A percentile compares a stretch with the other conserved stretches of the same genome.
phyloP scores from a whole-genome alignment of 2,888 invertebrate genomes.

The Pimpla rufipes region DNA sequence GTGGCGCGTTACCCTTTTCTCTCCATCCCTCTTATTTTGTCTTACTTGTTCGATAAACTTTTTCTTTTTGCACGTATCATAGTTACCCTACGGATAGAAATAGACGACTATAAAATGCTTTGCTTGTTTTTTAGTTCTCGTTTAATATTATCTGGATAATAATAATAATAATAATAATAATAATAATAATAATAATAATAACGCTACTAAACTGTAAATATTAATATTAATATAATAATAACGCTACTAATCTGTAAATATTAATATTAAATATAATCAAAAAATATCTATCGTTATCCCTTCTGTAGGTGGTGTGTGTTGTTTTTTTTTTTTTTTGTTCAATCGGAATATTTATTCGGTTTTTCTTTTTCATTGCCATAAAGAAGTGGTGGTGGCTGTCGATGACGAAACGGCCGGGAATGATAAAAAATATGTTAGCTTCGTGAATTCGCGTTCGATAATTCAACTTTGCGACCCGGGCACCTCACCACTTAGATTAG shows the following conservation, averaged over 20 bases:
- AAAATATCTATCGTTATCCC: constrained; percentile 82
- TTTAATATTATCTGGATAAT: constrained; percentile 78
- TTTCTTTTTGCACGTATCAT: constrained; percentile 66
- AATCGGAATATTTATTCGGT: constrained; percentile 1
- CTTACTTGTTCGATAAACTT: constrained; percentile 60
- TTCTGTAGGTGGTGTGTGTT: constrained; percentile 70
- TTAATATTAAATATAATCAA: constrained; percentile 84
- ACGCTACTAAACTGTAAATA: constrained; percentile 78
- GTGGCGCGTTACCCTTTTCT: constrained; percentile 16
- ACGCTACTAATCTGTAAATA: constrained; percentile 83
- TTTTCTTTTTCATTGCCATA: constrained; percentile 34
- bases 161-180: constrained; percentile 71
- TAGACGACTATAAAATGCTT: constrained; percentile 79
- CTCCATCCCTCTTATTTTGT: not conserved
- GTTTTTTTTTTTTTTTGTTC: constrained; percentile 53
- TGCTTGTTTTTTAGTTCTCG: constrained; percentile 73
- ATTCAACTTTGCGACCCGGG: constrained; percentile 15
- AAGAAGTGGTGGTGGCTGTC: constrained; percentile 38
- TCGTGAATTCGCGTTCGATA: constrained; percentile 15
- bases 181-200: constrained; percentile 75
- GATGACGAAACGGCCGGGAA: constrained; percentile 50
- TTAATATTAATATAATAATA: constrained; percentile 80
- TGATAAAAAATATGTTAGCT: constrained; percentile 52
- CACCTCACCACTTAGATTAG: constrained; percentile 58
- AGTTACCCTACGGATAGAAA: constrained; percentile 75